Percentiles rank a stretch among this genome's conserved stretches.
Conservation (phyloP, 2,888 invertebrate species). For the Aporophyla nigra region DNA sequence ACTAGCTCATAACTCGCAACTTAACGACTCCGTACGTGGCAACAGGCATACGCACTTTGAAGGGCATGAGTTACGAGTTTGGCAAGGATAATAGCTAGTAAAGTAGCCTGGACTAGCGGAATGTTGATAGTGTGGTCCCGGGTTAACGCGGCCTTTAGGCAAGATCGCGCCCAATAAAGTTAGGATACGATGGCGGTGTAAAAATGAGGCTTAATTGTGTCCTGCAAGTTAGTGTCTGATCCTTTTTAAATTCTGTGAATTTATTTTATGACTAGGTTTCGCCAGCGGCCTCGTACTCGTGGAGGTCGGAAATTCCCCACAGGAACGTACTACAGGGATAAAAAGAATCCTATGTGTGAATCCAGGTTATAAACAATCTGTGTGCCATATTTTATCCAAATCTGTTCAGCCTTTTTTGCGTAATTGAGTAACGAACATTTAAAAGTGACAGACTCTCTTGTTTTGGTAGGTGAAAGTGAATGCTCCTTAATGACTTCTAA, state of each 20-base stretch:
- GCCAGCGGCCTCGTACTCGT: too few relatives aligned
- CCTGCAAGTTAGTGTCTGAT: background rate
- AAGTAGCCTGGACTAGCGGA: constrained; percentile 60
- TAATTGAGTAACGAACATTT: too few relatives aligned
- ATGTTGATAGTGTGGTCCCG: constrained; percentile 43
- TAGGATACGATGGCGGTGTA: background rate
- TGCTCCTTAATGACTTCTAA: background rate
- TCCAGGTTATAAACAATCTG: too few relatives aligned
- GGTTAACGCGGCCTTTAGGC: constrained; percentile 37
- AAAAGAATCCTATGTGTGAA: too few relatives aligned
- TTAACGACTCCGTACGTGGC: constrained; percentile 66
- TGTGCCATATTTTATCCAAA: too few relatives aligned
- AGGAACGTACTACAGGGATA: too few relatives aligned
- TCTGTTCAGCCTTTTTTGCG: too few relatives aligned
- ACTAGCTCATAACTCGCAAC: constrained; percentile 63
- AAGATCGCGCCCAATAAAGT: constrained; percentile 14
- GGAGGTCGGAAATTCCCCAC: too few relatives aligned
- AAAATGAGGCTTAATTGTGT: constrained; percentile 15
- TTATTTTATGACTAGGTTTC: background rate
- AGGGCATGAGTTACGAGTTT: constrained; percentile 67
- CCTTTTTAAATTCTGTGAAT: background rate
- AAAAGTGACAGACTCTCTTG: too few relatives aligned
- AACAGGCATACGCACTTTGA: constrained; percentile 76
- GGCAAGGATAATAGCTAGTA: constrained; percentile 60
- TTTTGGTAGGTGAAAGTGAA: background rate